These are phyloP conservation scores for Hirtodrosophila duncani DNA, from an alignment of 2,888 invertebrate species.

Conservation along the genomic window DNA sequence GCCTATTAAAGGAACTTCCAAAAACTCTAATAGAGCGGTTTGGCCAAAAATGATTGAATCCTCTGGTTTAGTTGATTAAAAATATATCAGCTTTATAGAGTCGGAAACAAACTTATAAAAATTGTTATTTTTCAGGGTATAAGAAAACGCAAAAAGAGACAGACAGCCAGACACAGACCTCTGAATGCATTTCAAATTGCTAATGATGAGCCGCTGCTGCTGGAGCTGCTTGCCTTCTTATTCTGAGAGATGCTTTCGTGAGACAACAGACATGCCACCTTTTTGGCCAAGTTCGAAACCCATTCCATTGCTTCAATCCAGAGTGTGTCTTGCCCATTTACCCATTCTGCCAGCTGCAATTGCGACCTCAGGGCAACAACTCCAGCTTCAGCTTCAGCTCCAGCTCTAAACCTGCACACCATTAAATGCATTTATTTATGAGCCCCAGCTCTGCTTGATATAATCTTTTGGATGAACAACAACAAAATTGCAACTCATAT, in stretches of 20 bases:
- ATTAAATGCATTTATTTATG: slow-evolving; percentile 74
- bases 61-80: no score
- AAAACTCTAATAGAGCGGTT: no score
- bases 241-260: slow-evolving; percentile 63
- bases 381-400: slow-evolving; percentile 7
- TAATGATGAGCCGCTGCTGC: slow-evolving; percentile 52
- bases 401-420: slow-evolving; percentile 35
- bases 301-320: neutral
- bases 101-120: no score
- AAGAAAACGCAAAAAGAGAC: no score
- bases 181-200: slow-evolving; percentile 68
- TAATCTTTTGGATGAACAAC: slow-evolving; percentile 56
- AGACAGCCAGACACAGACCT: no score
- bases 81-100: no score
- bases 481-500: slow-evolving; percentile 64
- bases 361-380: slow-evolving; percentile 23
- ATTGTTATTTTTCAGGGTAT: no score
- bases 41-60: no score
- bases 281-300: slow-evolving; percentile 31
- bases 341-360: slow-evolving; percentile 22
- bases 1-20: no score
- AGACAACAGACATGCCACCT: slow-evolving; percentile 55
- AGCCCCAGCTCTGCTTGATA: slow-evolving; percentile 55
- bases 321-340: no score
- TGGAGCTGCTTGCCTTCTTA: neutral